phyloP scores from a whole-genome alignment of 2,113 vertebrate species.

The Prionailurus viverrinus region DNA sequence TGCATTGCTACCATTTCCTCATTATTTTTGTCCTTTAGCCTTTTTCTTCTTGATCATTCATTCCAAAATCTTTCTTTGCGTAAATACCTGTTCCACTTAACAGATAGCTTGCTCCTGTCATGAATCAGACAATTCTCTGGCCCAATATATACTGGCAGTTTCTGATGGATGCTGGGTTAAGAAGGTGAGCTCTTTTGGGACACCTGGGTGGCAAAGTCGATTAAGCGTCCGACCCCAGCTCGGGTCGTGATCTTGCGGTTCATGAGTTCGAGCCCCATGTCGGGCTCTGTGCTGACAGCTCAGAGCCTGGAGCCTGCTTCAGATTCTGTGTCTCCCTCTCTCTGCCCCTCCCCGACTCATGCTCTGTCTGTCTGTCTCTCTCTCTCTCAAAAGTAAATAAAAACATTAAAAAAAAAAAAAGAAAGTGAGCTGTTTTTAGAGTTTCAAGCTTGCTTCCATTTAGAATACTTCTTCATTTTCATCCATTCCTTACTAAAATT shows the following conservation, averaged over 20 bases:
- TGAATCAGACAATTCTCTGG: background rate
- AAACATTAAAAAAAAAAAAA: background rate
- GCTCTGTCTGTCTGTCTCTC: too few species aligned
- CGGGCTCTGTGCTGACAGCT: too few species aligned
- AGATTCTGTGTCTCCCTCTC: too few species aligned
- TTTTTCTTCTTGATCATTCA: background rate
- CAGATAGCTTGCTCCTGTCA: background rate
- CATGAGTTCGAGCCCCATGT: too few species aligned
- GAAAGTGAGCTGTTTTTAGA: background rate
- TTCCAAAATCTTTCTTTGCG: background rate
- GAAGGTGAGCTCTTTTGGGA: background rate
- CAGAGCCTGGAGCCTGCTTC: too few species aligned
- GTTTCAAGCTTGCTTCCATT: conserved; percentile 12
- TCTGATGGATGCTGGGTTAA: background rate
- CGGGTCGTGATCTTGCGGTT: too few species aligned
- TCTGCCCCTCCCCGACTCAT: too few species aligned
- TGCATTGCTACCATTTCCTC: background rate
- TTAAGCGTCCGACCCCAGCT: too few species aligned
- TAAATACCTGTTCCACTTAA: background rate
- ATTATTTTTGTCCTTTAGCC: background rate
- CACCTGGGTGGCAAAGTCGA: too few species aligned
- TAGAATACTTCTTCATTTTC: background rate
- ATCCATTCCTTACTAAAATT: background rate
- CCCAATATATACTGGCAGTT: background rate
- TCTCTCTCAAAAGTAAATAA: too few species aligned